A percentile compares a stretch with the other conserved stretches of the same genome.
phyloP scores from a whole-genome alignment of 2,113 vertebrate genomes.

The Eclectus roratus region DNA sequence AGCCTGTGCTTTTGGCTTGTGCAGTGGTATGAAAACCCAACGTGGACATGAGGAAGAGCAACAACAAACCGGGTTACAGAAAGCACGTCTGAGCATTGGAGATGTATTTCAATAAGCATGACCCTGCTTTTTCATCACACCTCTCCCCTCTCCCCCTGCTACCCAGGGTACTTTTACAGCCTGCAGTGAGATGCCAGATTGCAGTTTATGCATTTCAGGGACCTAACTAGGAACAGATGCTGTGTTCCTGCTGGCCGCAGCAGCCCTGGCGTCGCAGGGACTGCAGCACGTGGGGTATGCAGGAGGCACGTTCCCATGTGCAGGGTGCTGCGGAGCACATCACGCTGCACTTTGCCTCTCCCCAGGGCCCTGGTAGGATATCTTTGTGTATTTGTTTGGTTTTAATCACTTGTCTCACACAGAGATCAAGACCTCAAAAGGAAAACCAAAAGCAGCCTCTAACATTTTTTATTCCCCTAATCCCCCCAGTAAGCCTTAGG shows the following conservation, averaged over 20 bases:
- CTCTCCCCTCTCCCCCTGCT: background rate
- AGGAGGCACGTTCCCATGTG: fast-evolving
- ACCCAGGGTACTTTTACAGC: background rate
- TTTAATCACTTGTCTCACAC: background rate
- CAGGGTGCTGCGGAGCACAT: fast-evolving
- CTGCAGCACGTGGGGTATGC: fast-evolving
- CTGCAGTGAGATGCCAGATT: background rate
- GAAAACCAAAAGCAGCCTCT: background rate
- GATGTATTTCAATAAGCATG: background rate
- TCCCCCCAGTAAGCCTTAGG: fast-evolving
- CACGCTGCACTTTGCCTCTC: background rate
- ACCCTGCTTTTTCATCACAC: background rate
- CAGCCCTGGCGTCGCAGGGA: fast-evolving
- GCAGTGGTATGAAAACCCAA: background rate
- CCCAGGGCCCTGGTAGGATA: background rate
- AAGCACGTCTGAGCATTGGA: background rate
- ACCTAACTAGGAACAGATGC: constrained; percentile 1
- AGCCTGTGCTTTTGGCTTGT: background rate
- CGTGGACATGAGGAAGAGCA: background rate
- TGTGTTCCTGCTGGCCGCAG: fast-evolving
- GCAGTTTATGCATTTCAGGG: background rate
- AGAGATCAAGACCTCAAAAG: background rate
- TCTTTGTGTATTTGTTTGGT: background rate
- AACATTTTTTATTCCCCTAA: background rate
- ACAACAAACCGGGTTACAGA: background rate